Percentiles rank a stretch among this genome's conserved stretches.
Evolutionary conservation across 2,797 vertebrate species (phyloP).

Genomic region (Gouania willdenowi): DNA sequence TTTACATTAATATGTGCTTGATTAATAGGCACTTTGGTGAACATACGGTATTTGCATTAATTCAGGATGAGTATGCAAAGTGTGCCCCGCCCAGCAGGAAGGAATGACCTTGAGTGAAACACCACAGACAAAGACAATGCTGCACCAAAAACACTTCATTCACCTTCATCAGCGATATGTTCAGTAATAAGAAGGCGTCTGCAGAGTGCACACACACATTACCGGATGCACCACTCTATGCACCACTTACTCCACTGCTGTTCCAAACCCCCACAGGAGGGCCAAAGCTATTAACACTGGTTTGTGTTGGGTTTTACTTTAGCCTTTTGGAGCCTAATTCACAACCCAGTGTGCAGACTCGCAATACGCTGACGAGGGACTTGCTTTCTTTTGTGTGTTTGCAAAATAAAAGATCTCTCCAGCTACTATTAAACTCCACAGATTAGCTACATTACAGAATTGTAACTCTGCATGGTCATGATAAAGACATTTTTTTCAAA

Average conservation of each 20-base stretch:
- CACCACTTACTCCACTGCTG: constrained; percentile 2
- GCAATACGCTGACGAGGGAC: background rate
- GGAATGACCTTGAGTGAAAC: constrained; percentile 62
- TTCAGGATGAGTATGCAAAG: no score
- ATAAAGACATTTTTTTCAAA: no score
- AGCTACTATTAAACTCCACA: no score
- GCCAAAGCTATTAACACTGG: constrained; percentile 44
- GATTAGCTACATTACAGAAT: no score
- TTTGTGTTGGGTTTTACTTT: constrained; percentile 39
- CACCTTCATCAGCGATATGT: constrained; percentile 55
- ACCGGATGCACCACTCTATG: background rate
- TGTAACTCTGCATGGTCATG: no score
- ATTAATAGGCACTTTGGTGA: no score
- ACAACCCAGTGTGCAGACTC: constrained; percentile 1
- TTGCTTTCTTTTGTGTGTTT: no score
- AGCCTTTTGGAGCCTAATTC: background rate
- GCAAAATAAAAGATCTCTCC: no score
- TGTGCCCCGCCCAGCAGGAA: no score
- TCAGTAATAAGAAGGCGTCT: no score
- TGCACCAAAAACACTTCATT: constrained; percentile 46
- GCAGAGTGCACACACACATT: background rate
- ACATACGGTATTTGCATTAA: no score
- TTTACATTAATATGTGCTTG: no score
- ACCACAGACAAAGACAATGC: constrained; percentile 61
- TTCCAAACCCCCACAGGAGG: constrained; percentile 21